Base-by-base conservation (phyloP, 2,113 vertebrate genomes). In the Pomatorhinus ruficollis region DNA sequence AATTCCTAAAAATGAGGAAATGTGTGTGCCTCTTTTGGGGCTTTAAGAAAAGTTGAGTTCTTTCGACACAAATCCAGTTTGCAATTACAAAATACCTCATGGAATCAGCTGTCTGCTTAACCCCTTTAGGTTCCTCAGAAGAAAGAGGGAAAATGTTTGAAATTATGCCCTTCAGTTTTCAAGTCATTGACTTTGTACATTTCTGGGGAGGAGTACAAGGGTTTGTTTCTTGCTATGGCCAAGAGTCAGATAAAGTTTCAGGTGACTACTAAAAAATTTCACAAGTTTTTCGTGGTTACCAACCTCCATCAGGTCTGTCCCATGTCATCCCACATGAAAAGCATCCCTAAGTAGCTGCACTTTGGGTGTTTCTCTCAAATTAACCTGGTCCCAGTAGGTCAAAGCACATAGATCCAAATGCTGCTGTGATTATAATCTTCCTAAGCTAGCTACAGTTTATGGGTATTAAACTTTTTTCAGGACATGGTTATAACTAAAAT, bases 1-100 rank as follows among this genome's bases (percentile, higher is more conserved):
- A 94, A 68, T 53, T 92, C 37, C 64, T 85, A 37, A 90, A 65
- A 92, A 94, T 59, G 25, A 84, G 71, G 76, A 88, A 91, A 75
- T 49, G 15, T 68, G 54, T 76, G n/a, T 15, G 19, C 49, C 35
- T 89, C 17, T 81, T 75, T 27, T 47, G 44, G 72, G 68, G 24
- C 59, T 89, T 74, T 80, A 74, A 50, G 14, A 60, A 59, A 70
- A 90, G 42, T 28, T 74, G 47, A 83, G 17, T 3, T 66, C 23
- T 92, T 89, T 56, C 89, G 76, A 81, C 77, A 88, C 15, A 90
- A 92, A 87, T 83, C 50, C 76, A 86, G 9, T 23, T 39, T 21
- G 16, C 11, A 76, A 16, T 75, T 95, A 60, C 64, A 81, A 90
- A 95, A 68, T 53, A 47, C 47, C 33, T 83, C 47, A 44, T 0